Evolutionary conservation across 2,888 invertebrate species (phyloP), one percentile per base, ranked within the genome.

Genomic region (Pharmacophagus antenor): DNA sequence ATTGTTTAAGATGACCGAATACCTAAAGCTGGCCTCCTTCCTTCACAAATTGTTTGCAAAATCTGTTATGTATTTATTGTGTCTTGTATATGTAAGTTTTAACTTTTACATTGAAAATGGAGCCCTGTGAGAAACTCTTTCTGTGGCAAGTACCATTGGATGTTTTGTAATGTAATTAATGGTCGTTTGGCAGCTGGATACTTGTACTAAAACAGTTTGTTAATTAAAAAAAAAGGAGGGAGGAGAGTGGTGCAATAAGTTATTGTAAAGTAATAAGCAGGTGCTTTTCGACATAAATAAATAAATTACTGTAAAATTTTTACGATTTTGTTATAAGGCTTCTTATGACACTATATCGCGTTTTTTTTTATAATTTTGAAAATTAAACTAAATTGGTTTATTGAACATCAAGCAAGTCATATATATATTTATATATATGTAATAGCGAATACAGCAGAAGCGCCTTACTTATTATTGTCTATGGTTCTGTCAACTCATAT

Each of bases 41-140:
- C 91, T 95, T 92, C 94, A 93, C 95, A 95, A 95, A 95, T 95
- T 95, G 95, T 95, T 95, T 95, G 95, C 95, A 95, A 95, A 94
- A 94, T 80, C 78, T 74, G 74, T 77, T 70, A 68, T 57, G 63
- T 69, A 67, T 68, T 66, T 70, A 68, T 68, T 70, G 68, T 67
- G 62, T 65, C 52, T 54, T 64, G 58, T 58, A 50, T 57, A 55
- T 56, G 54, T 54, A 31, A 42, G 49, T 58, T 42, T 53, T 21
- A 57, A 46, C 49, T 58, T 49, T 47, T 63, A 58, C 64, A 62
- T 64, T 56, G 64, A 64, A 53, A 62, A 65, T 64, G 56, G 68
- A 61, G 63, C 61, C 63, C 61, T 58, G 57, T 61, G 60, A 58
- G 57, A 44, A 63, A 46, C 48, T 57, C 49, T 52, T n/a, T 46